These are phyloP conservation scores for Clarias laeviceps DNA, from an alignment of 2,797 vertebrate species.

Conservation along the genomic window DNA sequence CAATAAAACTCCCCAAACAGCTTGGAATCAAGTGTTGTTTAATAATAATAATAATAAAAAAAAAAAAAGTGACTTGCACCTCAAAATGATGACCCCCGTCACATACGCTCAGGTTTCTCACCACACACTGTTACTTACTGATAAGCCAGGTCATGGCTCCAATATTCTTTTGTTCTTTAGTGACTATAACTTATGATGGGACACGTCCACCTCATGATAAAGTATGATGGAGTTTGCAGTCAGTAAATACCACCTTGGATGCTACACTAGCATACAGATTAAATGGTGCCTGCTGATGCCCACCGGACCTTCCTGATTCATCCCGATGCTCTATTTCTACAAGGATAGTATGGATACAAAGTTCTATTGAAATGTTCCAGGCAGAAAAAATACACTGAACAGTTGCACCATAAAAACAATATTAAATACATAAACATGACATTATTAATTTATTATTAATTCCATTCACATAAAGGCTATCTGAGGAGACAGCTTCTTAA, in stretches of 20 bases:
- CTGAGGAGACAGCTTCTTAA: neutral
- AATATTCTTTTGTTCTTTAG: conserved; percentile 27
- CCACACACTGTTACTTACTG: conserved; percentile 2
- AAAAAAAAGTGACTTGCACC: neutral
- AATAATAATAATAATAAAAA: neutral
- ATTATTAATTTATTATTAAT: neutral
- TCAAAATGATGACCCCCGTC: neutral
- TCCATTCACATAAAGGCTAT: neutral
- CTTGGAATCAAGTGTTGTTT: neutral
- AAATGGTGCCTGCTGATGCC: neutral
- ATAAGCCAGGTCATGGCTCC: conserved; percentile 20
- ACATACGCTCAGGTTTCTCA: conserved; percentile 20
- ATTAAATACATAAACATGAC: neutral
- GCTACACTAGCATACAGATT: neutral
- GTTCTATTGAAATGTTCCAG: neutral
- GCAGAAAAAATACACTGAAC: neutral
- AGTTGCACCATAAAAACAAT: neutral
- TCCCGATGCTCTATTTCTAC: neutral
- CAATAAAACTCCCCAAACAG: neutral
- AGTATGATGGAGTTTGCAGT: conserved; percentile 11
- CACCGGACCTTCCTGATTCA: neutral
- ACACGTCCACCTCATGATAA: conserved; percentile 17
- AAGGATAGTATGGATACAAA: neutral
- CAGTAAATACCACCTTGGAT: neutral
- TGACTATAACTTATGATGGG: conserved; percentile 24